Conservation (phyloP, 2,888 invertebrate genomes). For the Eudemis profundana region DNA sequence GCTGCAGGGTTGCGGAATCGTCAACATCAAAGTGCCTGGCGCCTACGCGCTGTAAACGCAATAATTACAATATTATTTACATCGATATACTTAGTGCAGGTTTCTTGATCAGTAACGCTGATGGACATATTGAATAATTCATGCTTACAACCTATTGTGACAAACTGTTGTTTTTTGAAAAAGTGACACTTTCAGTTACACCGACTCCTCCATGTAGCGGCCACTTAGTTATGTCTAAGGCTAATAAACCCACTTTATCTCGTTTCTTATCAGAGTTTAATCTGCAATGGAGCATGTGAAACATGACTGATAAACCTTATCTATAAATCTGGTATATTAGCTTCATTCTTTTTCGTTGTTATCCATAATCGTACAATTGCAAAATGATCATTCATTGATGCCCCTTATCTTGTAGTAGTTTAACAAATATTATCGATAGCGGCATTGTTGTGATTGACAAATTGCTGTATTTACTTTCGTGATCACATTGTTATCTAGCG, state of each 20-base stretch:
- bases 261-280: constrained; percentile 72
- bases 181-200: not conserved
- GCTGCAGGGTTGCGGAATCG: constrained; percentile 74
- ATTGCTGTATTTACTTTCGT: constrained; percentile 69
- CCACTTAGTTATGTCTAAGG: constrained; percentile 51
- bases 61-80: constrained; percentile 65
- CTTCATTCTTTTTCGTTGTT: constrained; percentile 57
- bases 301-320: constrained; percentile 71
- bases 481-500: constrained; percentile 67
- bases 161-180: not conserved
- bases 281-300: constrained; percentile 68
- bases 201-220: not conserved
- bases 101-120: not conserved
- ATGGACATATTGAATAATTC: not conserved
- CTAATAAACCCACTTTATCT: constrained; percentile 76
- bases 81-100: constrained; percentile 46
- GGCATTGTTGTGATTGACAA: constrained; percentile 65
- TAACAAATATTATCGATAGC: constrained; percentile 55
- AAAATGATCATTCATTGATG: constrained; percentile 65
- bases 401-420: constrained; percentile 63
- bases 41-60: constrained; percentile 69
- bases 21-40: constrained; percentile 67
- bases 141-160: not conserved
- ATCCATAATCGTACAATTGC: constrained; percentile 62
- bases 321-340: constrained; percentile 72